phyloP scores from a whole-genome alignment of 1,140 invertebrate species.

The Bombus sylvicola region DNA sequence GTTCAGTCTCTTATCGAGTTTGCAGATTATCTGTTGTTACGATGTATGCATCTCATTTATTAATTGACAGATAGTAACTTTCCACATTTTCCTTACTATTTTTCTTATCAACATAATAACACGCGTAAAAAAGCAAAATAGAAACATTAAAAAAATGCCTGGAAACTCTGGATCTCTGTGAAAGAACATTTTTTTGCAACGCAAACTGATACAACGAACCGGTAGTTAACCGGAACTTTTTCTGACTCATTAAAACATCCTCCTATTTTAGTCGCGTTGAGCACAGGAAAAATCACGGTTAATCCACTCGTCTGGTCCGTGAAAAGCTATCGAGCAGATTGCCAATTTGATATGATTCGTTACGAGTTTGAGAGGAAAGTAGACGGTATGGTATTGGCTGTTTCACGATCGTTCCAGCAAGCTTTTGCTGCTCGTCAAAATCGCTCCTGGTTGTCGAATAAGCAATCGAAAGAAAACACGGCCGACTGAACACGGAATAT shows the following conservation, averaged over 20 bases:
- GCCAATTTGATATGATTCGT: slow-evolving; percentile 31
- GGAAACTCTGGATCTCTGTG: background rate
- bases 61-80: background rate
- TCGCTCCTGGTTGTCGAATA: background rate
- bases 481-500: background rate
- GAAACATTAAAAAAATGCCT: background rate
- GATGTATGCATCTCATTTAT: background rate
- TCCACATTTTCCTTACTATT: too few species aligned
- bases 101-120: too few species aligned
- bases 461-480: background rate
- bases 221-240: background rate
- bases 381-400: slow-evolving; percentile 18
- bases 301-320: background rate
- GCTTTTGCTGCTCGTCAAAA: slow-evolving; percentile 4
- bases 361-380: background rate
- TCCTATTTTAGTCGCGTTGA: background rate
- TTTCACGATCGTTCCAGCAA: slow-evolving; percentile 17
- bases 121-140: too few species aligned
- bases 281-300: background rate
- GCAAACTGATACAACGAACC: background rate
- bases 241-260: background rate
- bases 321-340: slow-evolving; percentile 17
- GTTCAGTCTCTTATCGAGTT: too few species aligned
- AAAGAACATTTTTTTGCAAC: background rate
- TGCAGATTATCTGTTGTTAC: too few species aligned